Conservation (phyloP, 2,113 vertebrate species). For the Brachionichthys hirsutus region DNA sequence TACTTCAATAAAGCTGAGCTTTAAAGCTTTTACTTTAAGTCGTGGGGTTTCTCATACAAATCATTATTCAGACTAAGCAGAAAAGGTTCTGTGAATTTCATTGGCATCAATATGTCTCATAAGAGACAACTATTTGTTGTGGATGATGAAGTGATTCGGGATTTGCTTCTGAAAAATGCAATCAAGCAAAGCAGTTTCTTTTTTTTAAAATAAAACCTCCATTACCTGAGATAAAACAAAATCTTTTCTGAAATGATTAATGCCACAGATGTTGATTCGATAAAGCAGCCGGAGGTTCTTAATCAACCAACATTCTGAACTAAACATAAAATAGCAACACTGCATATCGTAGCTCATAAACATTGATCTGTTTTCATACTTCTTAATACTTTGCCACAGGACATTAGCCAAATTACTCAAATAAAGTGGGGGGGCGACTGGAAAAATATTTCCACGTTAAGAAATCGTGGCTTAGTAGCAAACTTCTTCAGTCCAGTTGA, state of each 20-base stretch:
- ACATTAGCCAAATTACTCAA: slow-evolving; percentile 53
- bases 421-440: slow-evolving; percentile 39
- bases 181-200: neutral
- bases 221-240: neutral
- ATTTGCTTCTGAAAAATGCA: neutral
- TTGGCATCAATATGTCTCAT: too few species aligned
- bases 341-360: slow-evolving; percentile 19
- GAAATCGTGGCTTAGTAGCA: slow-evolving; percentile 25
- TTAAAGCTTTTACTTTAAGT: too few species aligned
- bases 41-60: too few species aligned
- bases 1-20: too few species aligned
- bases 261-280: neutral
- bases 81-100: too few species aligned
- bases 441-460: slow-evolving; percentile 49
- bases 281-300: slow-evolving; percentile 1
- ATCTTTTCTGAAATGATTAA: slow-evolving; percentile 2
- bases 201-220: neutral
- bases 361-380: slow-evolving; percentile 32
- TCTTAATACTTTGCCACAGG: slow-evolving; percentile 30
- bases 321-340: slow-evolving; percentile 13
- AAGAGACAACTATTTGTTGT: too few species aligned
- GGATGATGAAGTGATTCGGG: too few species aligned
- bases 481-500: slow-evolving; percentile 32
- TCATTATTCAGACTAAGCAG: too few species aligned
- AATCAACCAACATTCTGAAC: slow-evolving; percentile 36